Conservation (phyloP, 2,113 vertebrate species). For the Microcebus jonahi region DNA sequence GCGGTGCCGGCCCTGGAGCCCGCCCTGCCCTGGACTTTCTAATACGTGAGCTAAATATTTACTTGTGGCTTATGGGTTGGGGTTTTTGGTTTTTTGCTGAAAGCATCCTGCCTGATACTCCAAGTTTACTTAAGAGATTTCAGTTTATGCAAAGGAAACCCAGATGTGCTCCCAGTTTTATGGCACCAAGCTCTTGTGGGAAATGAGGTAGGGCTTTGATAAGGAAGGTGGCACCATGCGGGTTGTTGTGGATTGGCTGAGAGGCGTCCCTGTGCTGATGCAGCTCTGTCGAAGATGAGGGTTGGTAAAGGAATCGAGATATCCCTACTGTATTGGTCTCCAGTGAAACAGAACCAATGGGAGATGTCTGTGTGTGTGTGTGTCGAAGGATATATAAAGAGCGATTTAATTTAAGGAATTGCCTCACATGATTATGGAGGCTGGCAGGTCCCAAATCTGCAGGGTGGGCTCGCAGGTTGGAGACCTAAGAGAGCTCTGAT, state of each 20-base stretch:
- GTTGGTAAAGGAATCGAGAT: background rate
- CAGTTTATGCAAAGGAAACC: conserved; percentile 52
- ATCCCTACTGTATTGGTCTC: background rate
- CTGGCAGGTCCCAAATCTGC: background rate
- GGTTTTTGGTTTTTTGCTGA: conserved; percentile 46
- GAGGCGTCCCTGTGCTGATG: background rate
- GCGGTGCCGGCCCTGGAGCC: background rate
- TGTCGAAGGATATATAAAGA: background rate
- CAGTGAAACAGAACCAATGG: background rate
- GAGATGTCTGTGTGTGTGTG: too few relatives aligned
- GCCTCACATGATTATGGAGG: background rate
- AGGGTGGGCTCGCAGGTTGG: background rate
- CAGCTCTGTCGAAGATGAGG: background rate
- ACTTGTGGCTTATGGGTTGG: conserved; percentile 41
- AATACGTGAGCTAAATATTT: conserved; percentile 37
- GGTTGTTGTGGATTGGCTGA: background rate
- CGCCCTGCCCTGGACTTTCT: background rate
- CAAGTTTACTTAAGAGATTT: conserved; percentile 49
- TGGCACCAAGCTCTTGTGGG: background rate
- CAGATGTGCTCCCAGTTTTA: background rate
- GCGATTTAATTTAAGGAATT: background rate
- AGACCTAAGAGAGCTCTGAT: background rate
- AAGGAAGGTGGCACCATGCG: background rate
- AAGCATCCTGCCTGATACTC: conserved; percentile 46
- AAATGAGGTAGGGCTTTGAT: background rate